A percentile compares a stretch with the other conserved stretches of the same genome.
Conservation (phyloP, 1,140 invertebrate genomes). For the Monochamus saltuarius region DNA sequence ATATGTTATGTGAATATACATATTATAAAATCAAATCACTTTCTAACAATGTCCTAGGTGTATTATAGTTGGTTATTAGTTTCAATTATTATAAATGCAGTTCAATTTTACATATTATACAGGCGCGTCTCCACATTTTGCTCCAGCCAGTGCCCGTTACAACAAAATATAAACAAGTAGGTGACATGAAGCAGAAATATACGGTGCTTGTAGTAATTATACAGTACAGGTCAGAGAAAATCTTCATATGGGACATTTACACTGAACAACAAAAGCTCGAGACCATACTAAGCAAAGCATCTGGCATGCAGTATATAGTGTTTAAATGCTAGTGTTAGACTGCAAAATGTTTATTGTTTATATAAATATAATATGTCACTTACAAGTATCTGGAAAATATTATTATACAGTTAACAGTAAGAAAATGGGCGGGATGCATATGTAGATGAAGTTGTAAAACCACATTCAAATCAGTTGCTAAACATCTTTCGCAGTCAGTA, state of each 20-base stretch:
- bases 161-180: conserved; percentile 12
- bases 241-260: not conserved
- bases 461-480: not conserved
- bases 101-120: too few species aligned
- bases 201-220: conserved; percentile 3
- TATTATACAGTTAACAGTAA: conserved; percentile 9
- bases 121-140: too few species aligned
- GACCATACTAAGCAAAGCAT: conserved; percentile 24
- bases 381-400: conserved; percentile 10
- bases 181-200: conserved; percentile 17
- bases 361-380: not conserved
- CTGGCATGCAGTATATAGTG: conserved; percentile 2
- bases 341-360: not conserved
- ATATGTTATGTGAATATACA: too few species aligned
- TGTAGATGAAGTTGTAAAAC: conserved; percentile 14
- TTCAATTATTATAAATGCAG: too few species aligned
- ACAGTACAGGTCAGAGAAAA: conserved; percentile 1
- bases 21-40: too few species aligned
- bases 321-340: conserved; percentile 16
- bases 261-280: conserved; percentile 8
- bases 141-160: too few species aligned
- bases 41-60: too few species aligned
- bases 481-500: too few species aligned
- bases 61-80: too few species aligned
- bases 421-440: conserved; percentile 7